phyloP scores from a whole-genome alignment of 1,140 invertebrate species.

The Aphis craccivora region DNA sequence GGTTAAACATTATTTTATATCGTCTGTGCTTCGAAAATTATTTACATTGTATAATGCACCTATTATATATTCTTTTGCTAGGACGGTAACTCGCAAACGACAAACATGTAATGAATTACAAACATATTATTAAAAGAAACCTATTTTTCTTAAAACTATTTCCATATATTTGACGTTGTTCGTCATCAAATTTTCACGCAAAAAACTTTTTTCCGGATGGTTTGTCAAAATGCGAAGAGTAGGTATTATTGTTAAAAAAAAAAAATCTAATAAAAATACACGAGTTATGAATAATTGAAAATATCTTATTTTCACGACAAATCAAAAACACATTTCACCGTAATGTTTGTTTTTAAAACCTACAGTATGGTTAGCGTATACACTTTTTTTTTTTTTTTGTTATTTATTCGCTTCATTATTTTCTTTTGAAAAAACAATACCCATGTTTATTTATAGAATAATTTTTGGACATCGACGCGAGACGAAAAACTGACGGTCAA shows the following conservation, averaged over 20 bases:
- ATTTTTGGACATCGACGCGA: neutral
- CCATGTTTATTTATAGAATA: neutral
- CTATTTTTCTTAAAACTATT: neutral
- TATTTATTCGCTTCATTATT: constrained; percentile 10
- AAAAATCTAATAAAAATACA: neutral
- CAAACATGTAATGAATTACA: neutral
- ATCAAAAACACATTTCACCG: neutral
- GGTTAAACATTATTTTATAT: neutral
- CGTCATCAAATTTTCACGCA: neutral
- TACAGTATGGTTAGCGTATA: neutral
- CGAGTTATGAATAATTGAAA: neutral
- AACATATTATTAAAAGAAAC: neutral
- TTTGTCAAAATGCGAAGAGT: neutral
- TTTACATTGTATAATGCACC: neutral
- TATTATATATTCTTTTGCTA: neutral
- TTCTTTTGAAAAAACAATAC: neutral
- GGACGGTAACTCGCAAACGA: neutral
- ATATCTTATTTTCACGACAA: neutral
- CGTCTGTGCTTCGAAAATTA: neutral
- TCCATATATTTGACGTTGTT: neutral
- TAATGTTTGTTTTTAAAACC: neutral
- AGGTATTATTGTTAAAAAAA: neutral
- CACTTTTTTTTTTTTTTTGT: neutral
- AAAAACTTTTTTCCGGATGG: neutral
- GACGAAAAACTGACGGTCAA: neutral